Conservation (phyloP, 2,888 invertebrate species). For the Catocala sponsa region DNA sequence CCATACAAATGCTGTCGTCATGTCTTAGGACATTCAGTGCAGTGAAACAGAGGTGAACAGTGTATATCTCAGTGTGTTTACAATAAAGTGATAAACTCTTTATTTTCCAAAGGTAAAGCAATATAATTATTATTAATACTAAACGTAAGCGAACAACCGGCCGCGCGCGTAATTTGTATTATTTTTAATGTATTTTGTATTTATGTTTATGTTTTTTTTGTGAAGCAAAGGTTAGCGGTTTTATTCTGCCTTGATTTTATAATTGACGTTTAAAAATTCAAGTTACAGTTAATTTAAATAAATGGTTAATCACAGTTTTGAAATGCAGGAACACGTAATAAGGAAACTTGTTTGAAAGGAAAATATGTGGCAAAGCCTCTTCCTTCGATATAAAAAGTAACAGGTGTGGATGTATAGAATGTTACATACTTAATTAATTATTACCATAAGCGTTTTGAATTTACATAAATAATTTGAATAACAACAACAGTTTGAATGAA, state of each 20-base stretch:
- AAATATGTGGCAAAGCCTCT: background rate
- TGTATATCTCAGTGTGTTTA: conserved; percentile 23
- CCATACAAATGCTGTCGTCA: conserved; percentile 12
- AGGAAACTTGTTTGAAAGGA: background rate
- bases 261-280: no score
- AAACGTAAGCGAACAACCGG: background rate
- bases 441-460: background rate
- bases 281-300: background rate
- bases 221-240: background rate
- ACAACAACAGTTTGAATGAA: background rate
- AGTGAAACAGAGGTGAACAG: conserved; percentile 18
- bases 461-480: conserved; percentile 2
- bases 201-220: background rate
- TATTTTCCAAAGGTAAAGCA: conserved; percentile 10
- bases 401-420: conserved; percentile 4
- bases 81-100: conserved; percentile 3
- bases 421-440: background rate
- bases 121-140: background rate
- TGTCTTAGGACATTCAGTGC: conserved; percentile 17
- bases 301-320: background rate
- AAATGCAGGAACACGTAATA: conserved; percentile 4
- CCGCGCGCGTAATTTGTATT: background rate
- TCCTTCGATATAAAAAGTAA: background rate
- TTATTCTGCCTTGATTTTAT: background rate
- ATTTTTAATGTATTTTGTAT: background rate